Percentiles rank a stretch among this genome's conserved stretches.
Conservation (phyloP, 2,888 invertebrate species). For the Acheta domesticus region DNA sequence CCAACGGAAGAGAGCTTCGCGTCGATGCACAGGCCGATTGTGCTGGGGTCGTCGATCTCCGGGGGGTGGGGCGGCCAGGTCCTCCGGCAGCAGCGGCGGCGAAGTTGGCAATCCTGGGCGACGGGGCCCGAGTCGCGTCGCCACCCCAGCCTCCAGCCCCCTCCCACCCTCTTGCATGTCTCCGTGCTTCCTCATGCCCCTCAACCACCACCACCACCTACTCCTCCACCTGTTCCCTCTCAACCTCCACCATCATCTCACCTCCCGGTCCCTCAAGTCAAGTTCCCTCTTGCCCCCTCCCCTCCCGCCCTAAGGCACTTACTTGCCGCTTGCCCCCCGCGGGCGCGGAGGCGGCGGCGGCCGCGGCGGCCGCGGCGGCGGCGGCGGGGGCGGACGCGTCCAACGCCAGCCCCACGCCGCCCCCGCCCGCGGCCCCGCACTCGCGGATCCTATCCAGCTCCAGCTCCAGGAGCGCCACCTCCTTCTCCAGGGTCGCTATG, state of each 20-base stretch:
- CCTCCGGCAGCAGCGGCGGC: neutral
- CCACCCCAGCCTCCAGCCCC: neutral
- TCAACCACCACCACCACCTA: neutral
- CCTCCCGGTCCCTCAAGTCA: no score
- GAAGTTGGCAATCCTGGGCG: neutral
- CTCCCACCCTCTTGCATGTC: neutral
- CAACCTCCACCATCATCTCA: neutral
- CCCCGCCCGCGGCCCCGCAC: slow-evolving; percentile 25
- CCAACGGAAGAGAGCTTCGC: no score
- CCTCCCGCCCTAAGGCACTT: slow-evolving; percentile 51
- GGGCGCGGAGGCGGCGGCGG: neutral
- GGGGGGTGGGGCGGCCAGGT: no score
- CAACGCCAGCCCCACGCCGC: neutral
- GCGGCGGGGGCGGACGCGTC: neutral
- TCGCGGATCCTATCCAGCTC: slow-evolving; percentile 63
- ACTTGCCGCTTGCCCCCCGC: slow-evolving; percentile 64
- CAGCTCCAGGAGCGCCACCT: slow-evolving; percentile 74
- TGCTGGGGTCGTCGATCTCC: no score
- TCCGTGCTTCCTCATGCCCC: no score
- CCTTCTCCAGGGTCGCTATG: slow-evolving; percentile 82
- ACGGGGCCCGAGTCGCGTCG: neutral
- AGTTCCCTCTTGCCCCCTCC: neutral
- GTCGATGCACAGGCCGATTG: no score
- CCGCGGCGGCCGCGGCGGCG: neutral
- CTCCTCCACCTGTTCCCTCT: slow-evolving; percentile 76